Percentiles rank a stretch among this genome's conserved stretches.
phyloP scores from a whole-genome alignment of 1,140 invertebrate species.

The Araneus ventricosus region DNA sequence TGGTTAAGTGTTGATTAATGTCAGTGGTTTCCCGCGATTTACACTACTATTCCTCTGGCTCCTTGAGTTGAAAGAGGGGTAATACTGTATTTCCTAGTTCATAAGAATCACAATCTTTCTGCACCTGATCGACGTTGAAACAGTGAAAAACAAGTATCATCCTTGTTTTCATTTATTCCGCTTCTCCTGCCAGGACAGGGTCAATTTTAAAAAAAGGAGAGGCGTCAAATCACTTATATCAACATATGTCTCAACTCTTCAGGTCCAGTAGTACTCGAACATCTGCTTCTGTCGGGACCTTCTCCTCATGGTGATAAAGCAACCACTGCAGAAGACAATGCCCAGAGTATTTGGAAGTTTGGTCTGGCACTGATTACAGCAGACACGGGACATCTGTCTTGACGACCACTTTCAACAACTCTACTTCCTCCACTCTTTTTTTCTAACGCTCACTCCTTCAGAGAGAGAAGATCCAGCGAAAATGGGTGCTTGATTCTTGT shows the following conservation, averaged over 20 bases:
- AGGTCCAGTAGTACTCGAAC: neutral
- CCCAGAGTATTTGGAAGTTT: neutral
- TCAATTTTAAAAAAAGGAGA: neutral
- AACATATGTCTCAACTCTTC: neutral
- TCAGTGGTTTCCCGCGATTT: too few species aligned
- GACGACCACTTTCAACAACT: constrained; percentile 3
- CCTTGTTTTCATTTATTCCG: neutral
- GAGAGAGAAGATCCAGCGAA: neutral
- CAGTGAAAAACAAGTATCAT: too few species aligned
- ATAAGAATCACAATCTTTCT: too few species aligned
- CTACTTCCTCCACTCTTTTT: neutral
- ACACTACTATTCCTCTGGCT: too few species aligned
- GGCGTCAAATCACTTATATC: neutral
- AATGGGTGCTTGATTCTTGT: constrained; percentile 31
- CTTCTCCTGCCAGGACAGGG: neutral
- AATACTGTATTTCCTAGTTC: too few species aligned
- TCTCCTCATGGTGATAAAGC: neutral
- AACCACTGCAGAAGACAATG: neutral
- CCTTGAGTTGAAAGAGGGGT: too few species aligned
- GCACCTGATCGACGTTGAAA: too few species aligned
- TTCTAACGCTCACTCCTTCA: neutral
- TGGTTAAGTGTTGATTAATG: too few species aligned
- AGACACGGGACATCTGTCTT: constrained; percentile 1
- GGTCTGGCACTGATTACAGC: neutral
- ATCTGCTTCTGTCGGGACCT: neutral